A percentile compares a stretch with the other conserved stretches of the same genome.
Evolutionary conservation across 2,888 invertebrate species (phyloP).

Genomic region (Trilocha varians): DNA sequence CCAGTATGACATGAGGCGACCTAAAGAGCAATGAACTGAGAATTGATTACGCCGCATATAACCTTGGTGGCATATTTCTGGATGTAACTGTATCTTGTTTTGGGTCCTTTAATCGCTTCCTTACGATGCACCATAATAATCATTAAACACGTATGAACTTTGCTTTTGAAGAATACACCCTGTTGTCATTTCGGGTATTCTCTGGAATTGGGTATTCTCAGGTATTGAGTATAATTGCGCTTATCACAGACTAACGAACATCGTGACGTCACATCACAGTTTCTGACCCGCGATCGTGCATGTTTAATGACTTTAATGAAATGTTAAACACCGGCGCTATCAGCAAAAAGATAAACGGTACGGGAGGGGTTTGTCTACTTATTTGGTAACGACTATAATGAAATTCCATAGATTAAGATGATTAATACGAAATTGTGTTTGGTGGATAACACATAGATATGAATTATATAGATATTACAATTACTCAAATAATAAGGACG

Average conservation of each 20-base stretch:
- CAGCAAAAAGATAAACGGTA: not conserved
- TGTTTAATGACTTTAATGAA: not conserved
- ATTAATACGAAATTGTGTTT: too few relatives aligned
- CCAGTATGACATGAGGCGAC: slow-evolving; percentile 18
- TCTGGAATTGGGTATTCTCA: too few relatives aligned
- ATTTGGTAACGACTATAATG: not conserved
- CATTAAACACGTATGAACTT: too few relatives aligned
- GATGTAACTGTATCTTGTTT: slow-evolving; percentile 15
- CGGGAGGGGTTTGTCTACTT: not conserved
- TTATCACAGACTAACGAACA: too few relatives aligned
- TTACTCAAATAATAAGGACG: too few relatives aligned
- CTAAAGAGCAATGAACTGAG: slow-evolving; percentile 30
- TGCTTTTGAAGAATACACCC: too few relatives aligned
- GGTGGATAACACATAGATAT: too few relatives aligned
- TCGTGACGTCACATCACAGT: not conserved
- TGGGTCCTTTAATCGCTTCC: slow-evolving; percentile 8
- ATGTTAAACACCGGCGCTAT: not conserved
- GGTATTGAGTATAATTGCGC: too few relatives aligned
- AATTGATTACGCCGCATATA: slow-evolving; percentile 21
- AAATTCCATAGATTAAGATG: not conserved
- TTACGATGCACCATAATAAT: slow-evolving; percentile 7
- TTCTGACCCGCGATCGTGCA: not conserved
- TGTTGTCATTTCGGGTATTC: too few relatives aligned
- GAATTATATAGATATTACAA: too few relatives aligned
- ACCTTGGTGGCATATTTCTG: slow-evolving; percentile 27